These are phyloP conservation scores for Hemiscyllium ocellatum DNA, from an alignment of 2,113 vertebrate genomes.

Conservation along the genomic window DNA sequence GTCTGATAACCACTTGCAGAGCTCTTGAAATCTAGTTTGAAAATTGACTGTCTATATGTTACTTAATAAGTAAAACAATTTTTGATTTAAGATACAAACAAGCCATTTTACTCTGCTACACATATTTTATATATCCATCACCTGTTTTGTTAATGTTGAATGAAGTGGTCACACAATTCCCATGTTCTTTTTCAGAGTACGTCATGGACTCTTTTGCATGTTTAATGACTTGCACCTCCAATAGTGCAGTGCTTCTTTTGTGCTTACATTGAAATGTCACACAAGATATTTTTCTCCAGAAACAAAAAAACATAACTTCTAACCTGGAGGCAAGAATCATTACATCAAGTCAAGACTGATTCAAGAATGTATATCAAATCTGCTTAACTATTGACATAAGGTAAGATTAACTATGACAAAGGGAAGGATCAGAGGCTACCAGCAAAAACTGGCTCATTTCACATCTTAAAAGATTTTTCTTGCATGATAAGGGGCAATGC, in stretches of 20 bases:
- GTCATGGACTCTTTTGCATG: not conserved
- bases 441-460: not conserved
- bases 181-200: no score
- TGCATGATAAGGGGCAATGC: no score
- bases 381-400: not conserved
- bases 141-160: not conserved
- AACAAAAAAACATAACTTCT: not conserved
- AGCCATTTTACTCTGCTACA: not conserved
- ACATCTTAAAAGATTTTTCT: not conserved
- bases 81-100: not conserved
- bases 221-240: not conserved
- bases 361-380: not conserved
- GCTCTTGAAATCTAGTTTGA: not conserved
- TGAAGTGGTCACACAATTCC: not conserved
- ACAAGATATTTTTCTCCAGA: not conserved
- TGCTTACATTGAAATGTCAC: not conserved
- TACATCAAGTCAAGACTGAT: not conserved
- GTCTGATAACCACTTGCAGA: not conserved
- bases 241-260: not conserved
- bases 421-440: not conserved
- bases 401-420: not conserved
- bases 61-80: not conserved
- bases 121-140: not conserved
- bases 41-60: not conserved
- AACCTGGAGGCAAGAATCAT: not conserved